Evolutionary conservation across 2,888 invertebrate genomes (phyloP).

Genomic region (Disparrhopalites patrizii): DNA sequence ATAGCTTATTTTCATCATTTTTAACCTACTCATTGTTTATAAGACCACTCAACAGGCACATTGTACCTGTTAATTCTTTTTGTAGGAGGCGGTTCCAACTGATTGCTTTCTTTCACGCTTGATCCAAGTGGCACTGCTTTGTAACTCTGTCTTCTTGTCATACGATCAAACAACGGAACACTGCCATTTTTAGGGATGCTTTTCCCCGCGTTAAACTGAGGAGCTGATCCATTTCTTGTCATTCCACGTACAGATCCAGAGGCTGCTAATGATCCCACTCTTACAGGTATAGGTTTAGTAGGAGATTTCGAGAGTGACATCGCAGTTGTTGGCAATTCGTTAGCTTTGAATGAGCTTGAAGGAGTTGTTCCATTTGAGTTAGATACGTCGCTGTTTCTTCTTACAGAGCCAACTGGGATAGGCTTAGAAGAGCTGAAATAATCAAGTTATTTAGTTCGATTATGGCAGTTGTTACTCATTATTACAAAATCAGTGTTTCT

Average conservation of each 20-base stretch:
- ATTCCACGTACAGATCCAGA: constrained; percentile 31
- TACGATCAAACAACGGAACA: constrained; percentile 82
- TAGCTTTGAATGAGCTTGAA: constrained; percentile 13
- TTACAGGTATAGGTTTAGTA: constrained; percentile 41
- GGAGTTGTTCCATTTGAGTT: constrained; percentile 23
- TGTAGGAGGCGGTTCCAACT: constrained; percentile 11
- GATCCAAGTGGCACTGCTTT: constrained; percentile 45
- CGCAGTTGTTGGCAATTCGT: too few species aligned
- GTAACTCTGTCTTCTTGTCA: constrained; percentile 59
- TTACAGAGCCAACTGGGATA: constrained; percentile 10
- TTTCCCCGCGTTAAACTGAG: constrained; percentile 44
- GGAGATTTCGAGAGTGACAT: constrained; percentile 24
- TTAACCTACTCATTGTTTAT: too few species aligned
- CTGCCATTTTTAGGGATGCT: constrained; percentile 74
- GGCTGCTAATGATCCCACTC: constrained; percentile 34
- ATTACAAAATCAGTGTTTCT: neutral
- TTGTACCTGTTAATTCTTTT: constrained; percentile 13
- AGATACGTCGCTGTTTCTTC: constrained; percentile 43
- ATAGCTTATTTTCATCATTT: too few species aligned
- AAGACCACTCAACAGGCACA: too few species aligned
- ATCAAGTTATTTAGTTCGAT: too few species aligned
- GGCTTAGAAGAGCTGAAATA: constrained; percentile 22
- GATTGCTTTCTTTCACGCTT: constrained; percentile 21
- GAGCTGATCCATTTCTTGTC: constrained; percentile 48
- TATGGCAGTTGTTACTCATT: too few species aligned